These are phyloP conservation scores for Metridium senile DNA, from an alignment of 92 coral and sea anemone genomes.

Conservation along the genomic window DNA sequence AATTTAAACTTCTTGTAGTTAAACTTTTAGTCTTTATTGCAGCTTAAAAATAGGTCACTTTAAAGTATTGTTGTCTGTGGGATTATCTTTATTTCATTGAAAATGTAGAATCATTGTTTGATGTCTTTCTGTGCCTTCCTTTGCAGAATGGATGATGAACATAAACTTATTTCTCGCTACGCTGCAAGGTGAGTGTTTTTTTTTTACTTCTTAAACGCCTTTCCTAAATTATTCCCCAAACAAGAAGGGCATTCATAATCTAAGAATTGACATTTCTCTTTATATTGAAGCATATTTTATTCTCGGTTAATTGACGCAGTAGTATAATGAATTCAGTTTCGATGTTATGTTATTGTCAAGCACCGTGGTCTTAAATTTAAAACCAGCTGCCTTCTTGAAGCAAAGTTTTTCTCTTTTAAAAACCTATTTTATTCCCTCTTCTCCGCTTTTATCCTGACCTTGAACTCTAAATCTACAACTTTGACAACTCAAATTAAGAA, in stretches of 20 bases:
- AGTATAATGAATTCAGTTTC: neutral
- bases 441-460: neutral
- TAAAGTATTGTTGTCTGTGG: no score
- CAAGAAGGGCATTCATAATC: neutral
- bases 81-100: no score
- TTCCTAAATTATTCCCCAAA: neutral
- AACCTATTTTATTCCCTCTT: neutral
- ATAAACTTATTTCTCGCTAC: slow-evolving; percentile 91
- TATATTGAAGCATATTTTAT: neutral
- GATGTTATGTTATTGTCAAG: neutral
- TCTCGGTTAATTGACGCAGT: neutral
- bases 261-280: neutral
- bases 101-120: neutral
- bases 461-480: neutral
- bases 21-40: no score
- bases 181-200: slow-evolving; percentile 87
- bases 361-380: no score
- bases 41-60: no score
- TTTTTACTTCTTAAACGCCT: neutral
- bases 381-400: neutral
- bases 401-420: neutral
- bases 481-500: neutral
- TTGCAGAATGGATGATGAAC: slow-evolving; percentile 97
- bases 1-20: no score
- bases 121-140: slow-evolving; percentile 12